Percentiles rank a stretch among this genome's conserved stretches.
Evolutionary conservation across 2,797 vertebrate species (phyloP).

Genomic region (Oreochromis mossambicus): DNA sequence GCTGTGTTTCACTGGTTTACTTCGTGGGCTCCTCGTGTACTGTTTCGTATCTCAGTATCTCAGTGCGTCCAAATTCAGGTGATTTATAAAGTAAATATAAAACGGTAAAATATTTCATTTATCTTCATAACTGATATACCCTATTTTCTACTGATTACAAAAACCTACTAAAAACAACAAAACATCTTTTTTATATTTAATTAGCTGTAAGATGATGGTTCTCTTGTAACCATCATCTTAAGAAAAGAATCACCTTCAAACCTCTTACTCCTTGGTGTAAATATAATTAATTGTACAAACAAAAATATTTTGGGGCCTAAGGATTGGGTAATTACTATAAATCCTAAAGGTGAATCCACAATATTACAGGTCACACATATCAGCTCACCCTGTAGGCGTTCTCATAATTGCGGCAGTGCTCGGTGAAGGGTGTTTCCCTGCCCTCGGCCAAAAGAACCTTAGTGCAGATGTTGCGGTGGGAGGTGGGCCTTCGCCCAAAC

Average conservation of each 20-base stretch:
- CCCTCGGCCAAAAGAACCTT: constrained; percentile 90
- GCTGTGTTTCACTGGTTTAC: neutral
- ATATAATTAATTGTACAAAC: neutral
- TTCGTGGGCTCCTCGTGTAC: neutral
- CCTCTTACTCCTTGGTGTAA: neutral
- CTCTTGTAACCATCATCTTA: neutral
- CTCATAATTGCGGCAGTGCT: constrained; percentile 89
- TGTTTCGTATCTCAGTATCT: neutral
- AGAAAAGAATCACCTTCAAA: neutral
- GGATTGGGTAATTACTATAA: neutral
- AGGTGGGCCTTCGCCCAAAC: constrained; percentile 78
- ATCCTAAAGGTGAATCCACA: neutral
- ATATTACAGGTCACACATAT: neutral
- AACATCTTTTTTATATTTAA: neutral
- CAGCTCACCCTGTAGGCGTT: constrained; percentile 82
- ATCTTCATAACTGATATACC: neutral
- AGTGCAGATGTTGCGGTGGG: constrained; percentile 88
- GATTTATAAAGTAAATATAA: neutral
- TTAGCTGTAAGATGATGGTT: neutral
- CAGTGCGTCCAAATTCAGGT: neutral
- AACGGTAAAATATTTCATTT: neutral
- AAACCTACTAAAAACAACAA: neutral
- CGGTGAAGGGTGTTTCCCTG: constrained; percentile 80
- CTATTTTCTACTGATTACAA: neutral
- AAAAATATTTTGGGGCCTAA: neutral